Evolutionary conservation across 2,113 vertebrate species (phyloP), one percentile per base, ranked within the genome.

Genomic region (Pseudopipra pipra): DNA sequence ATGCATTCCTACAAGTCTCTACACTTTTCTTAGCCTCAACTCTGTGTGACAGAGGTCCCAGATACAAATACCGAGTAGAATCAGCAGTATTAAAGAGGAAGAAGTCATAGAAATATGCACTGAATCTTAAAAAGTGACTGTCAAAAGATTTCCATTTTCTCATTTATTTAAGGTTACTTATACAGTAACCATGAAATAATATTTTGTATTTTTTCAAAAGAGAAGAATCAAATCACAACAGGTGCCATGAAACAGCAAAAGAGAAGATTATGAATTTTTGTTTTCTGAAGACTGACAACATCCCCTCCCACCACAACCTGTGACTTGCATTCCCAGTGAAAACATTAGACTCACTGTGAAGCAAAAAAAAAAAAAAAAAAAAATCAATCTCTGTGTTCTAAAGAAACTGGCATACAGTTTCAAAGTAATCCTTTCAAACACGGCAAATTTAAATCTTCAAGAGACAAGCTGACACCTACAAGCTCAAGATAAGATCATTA

Each of bases 231-330:
- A 93, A 72, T 12, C 28, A 83, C 28, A 91, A 41, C 37, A 91
- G 27, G 39, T 80, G 58, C 33, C 71, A 82, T 22, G 28, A 91
- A 94, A 73, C 51, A 90, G 46, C 37, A 85, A 61, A 75, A 85
- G 27, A 63, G 2, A 59, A 95, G 44, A 72, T 27, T 39, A 37
- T 21, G 47, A 70, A 35, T 85, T 88, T 83, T 92, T 83, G n/a
- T 63, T 77, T 90, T 92, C 74, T 71, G 47, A 95, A 74, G 67
- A 77, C 33, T 81, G 62, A 67, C 62, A 93, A 88, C 54, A 92
- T 77, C 23, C 59, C 68, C 35, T 77, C 89, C 94, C 55, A 94
- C 65, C 51, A 84, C 63, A 91, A 72, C 73, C 90, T 55, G 58
- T 77, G 70, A 93, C 51, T 86, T 61, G 39, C 56, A 84, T 71